phyloP scores from a whole-genome alignment of 2,113 vertebrate species.

The Gymnorhina tibicen region DNA sequence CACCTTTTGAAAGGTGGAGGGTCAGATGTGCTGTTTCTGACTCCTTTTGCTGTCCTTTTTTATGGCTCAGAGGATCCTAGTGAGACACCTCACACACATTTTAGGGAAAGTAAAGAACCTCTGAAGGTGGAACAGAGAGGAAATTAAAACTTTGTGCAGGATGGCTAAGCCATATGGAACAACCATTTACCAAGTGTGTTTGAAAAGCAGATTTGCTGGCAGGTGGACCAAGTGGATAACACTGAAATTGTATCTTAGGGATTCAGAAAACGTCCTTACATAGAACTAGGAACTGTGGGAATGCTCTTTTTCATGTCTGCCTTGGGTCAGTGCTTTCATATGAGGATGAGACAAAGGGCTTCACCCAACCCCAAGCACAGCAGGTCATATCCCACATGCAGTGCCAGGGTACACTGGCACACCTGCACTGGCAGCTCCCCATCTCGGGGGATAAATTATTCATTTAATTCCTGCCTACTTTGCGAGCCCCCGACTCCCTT shows the following conservation, averaged over 20 bases:
- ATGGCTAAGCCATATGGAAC: not conserved
- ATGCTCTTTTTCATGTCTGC: not conserved
- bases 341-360: not conserved
- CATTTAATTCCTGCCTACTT: not conserved
- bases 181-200: not conserved
- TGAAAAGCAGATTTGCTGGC: not conserved
- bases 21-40: not conserved
- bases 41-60: not conserved
- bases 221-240: not conserved
- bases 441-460: not conserved
- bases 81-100: not conserved
- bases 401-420: accelerated
- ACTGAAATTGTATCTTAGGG: not conserved
- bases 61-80: not conserved
- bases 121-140: not conserved
- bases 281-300: not conserved
- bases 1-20: not conserved
- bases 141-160: not conserved
- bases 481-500: not conserved
- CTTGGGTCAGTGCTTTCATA: not conserved
- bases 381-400: not conserved
- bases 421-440: not conserved
- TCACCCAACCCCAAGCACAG: not conserved
- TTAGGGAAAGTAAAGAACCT: not conserved
- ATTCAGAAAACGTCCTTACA: not conserved